Evolutionary conservation across 2,888 invertebrate species (phyloP).

Genomic region (Vesta saturnalis): DNA sequence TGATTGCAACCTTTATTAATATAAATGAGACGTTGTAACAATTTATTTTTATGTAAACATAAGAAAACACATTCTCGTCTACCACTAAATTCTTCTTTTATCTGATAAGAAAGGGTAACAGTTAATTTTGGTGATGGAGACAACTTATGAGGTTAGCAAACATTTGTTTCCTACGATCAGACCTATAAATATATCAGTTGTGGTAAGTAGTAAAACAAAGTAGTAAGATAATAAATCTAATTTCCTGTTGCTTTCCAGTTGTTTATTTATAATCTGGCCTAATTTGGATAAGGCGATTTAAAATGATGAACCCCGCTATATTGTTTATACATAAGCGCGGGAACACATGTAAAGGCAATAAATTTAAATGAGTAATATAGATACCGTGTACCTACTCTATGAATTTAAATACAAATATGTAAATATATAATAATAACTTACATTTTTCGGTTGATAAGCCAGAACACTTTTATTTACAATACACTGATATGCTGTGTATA

Average conservation of each 20-base stretch:
- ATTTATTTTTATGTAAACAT: conserved; percentile 21
- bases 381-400: background rate
- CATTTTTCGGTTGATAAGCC: conserved; percentile 65
- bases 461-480: conserved; percentile 61
- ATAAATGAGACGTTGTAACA: conserved; percentile 26
- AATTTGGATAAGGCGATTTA: background rate
- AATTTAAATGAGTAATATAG: background rate
- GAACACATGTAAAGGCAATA: background rate
- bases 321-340: background rate
- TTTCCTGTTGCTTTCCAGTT: background rate
- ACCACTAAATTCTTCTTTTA: background rate
- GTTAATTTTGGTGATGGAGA: conserved; percentile 16
- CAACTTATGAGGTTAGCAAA: conserved; percentile 8
- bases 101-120: conserved; percentile 23
- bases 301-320: background rate
- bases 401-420: background rate
- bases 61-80: conserved; percentile 5
- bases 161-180: conserved; percentile 1
- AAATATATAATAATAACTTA: conserved; percentile 51
- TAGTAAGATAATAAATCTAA: conserved; percentile 9
- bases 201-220: conserved; percentile 10
- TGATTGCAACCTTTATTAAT: conserved; percentile 24
- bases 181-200: conserved; percentile 10
- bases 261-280: background rate
- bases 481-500: conserved; percentile 62